Evolutionary conservation across 2,797 vertebrate genomes (phyloP).

Genomic region (Parambassis ranga): DNA sequence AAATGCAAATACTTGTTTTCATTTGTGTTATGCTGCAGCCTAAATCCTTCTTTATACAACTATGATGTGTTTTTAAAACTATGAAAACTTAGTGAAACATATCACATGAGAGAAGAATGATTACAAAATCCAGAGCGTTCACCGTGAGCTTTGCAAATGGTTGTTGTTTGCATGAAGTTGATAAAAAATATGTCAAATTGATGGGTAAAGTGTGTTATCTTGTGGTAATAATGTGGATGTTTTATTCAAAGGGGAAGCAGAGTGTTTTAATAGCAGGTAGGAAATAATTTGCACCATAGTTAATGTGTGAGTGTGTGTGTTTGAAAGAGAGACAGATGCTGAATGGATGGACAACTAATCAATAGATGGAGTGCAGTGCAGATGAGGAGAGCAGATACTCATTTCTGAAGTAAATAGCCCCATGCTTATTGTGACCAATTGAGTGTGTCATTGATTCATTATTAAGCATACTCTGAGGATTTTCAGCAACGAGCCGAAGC

Average conservation of each 20-base stretch:
- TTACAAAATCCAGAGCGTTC: too few relatives aligned
- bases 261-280: constrained; percentile 5
- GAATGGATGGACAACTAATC: constrained; percentile 56
- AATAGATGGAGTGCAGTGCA: constrained; percentile 49
- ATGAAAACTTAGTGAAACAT: too few relatives aligned
- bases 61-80: too few relatives aligned
- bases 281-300: constrained; percentile 5
- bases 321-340: constrained; percentile 34
- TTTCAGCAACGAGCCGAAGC: constrained; percentile 4
- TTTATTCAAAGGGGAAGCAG: neutral
- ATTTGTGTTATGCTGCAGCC: too few relatives aligned
- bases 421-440: constrained; percentile 58
- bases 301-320: neutral
- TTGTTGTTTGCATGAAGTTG: too few relatives aligned
- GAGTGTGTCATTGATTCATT: constrained; percentile 70
- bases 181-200: too few relatives aligned
- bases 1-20: too few relatives aligned
- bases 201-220: too few relatives aligned
- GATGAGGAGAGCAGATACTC: constrained; percentile 57
- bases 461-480: constrained; percentile 45
- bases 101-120: too few relatives aligned
- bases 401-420: constrained; percentile 60
- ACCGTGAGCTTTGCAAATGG: too few relatives aligned
- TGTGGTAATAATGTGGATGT: too few relatives aligned
- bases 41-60: too few relatives aligned